Evolutionary conservation across 2,797 vertebrate species (phyloP), one percentile per base, ranked within the genome.

Genomic region (Sparus aurata): DNA sequence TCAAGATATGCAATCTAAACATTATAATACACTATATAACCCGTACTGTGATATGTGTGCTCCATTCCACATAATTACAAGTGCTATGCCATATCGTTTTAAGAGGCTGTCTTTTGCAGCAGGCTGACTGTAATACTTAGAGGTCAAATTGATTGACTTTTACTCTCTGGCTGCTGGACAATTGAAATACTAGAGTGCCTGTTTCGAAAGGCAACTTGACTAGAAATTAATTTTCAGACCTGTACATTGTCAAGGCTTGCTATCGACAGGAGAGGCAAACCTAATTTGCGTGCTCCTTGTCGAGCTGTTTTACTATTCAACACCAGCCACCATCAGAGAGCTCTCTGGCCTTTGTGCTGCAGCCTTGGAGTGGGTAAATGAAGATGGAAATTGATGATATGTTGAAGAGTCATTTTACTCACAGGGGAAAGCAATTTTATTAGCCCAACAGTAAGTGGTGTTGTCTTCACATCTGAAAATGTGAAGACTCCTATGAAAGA

Each of bases 201-300:
- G 50, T 58, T 84, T 53, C 70, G 2, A 75, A 77, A 85, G 18
- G 52, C 46, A 92, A 78, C 86, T 94, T 92, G 45, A 81, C 86
- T 91, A 82, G 80, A 91, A 94, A 94, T 95, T 94, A 90, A 95
- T 96, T 95, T 92, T 64, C 80, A 90, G 85, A 73, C 85, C 93
- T 74, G 94, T 91, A 92, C 90, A 91, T 84, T 94, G 83, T 94
- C 77, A 22, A 86, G 85, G 91, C 90, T 92, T 82, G 89, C 90
- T 91, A 88, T 95, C 90, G 94, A 90, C 87, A 87, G 86, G 80
- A 83, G 89, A 90, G 86, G 83, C 73, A 2, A 79, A 79, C 91
- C 84, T 94, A 92, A 94, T 94, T 94, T 89, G 92, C 89, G 91
- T 85, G 81, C 77, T 90, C 79, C 90, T 92, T 77, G 38, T 80